Evolutionary conservation across 2,113 vertebrate genomes (phyloP), one percentile per base, ranked within the genome.

Genomic region (Daphoenositta chrysoptera): DNA sequence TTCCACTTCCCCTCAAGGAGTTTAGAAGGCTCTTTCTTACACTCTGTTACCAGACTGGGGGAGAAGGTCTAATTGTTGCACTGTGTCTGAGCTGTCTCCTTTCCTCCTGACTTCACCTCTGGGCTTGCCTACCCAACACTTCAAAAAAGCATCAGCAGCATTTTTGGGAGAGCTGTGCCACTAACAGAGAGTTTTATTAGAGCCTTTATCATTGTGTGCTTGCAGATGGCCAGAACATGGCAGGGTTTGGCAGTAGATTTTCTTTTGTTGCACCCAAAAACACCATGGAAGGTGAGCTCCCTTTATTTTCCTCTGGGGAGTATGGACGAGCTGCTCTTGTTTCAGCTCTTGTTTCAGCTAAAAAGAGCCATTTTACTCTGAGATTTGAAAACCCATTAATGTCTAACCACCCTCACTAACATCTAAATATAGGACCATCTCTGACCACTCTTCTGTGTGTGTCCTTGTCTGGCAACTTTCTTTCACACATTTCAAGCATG

Each of bases 41-140:
- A 1, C 5, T 42, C 8, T 37, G 39, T 35, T 56, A 28, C 26
- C 6, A 5, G 27, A 2, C 1, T 47, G 19, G 10, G 23, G 47
- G 17, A 15, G 21, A 30, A 50, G 7, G 3, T 35, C 5, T 17
- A 47, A 60, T n/a, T 70, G 35, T 26, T 47, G 27, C 28, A 10
- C 5, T 11, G 8, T 9, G 4, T 21, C 48, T 39, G 18, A 63
- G 42, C 12, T 28, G 5, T 15, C 24, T 68, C 22, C n/a, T 72
- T 35, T 53, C 37, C 53, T 83, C 30, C 50, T 48, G 22, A 60
- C 9, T 63, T 77, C 53, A 15, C 10, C 13, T 75, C 60, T 61
- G 39, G 17, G 23, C 4, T 64, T 40, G 13, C 27, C n/a, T 37
- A 13, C 18, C 11, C 8, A 44, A 69, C 31, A 31, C 57, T 44